Conservation (phyloP, 1,140 invertebrate genomes). For the Musca vetustissima region DNA sequence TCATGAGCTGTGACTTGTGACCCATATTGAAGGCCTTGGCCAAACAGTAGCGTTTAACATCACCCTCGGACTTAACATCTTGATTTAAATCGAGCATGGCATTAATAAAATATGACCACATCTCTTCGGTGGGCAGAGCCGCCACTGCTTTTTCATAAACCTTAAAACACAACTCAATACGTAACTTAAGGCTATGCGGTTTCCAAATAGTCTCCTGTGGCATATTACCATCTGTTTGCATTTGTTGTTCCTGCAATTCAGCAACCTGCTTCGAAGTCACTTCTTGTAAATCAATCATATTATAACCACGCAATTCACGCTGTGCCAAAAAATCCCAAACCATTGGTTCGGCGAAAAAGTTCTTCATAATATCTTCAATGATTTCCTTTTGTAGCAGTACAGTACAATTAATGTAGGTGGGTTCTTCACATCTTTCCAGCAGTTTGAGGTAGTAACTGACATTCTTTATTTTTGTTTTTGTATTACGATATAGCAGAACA, state of each 20-base stretch:
- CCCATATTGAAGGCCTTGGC: slow-evolving; percentile 44
- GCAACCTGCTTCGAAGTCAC: slow-evolving; percentile 12
- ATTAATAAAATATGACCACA: slow-evolving; percentile 36
- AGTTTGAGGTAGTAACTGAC: slow-evolving; percentile 44
- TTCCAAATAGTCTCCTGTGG: slow-evolving; percentile 26
- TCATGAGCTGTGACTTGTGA: slow-evolving; percentile 41
- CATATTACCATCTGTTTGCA: neutral
- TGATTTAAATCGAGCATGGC: slow-evolving; percentile 43
- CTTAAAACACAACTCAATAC: slow-evolving; percentile 42
- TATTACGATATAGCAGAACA: slow-evolving; percentile 42
- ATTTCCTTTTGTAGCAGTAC: slow-evolving; percentile 39
- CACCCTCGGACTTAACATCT: slow-evolving; percentile 35
- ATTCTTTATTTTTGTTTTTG: slow-evolving; percentile 39
- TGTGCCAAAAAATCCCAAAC: slow-evolving; percentile 49
- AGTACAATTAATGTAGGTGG: slow-evolving; percentile 35
- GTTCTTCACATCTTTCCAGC: slow-evolving; percentile 39
- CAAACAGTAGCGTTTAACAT: slow-evolving; percentile 37
- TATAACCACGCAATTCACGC: slow-evolving; percentile 43
- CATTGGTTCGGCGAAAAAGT: slow-evolving; percentile 39
- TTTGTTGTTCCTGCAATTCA: neutral
- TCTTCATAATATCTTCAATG: slow-evolving; percentile 43
- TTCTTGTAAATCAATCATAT: slow-evolving; percentile 39
- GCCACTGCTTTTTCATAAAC: slow-evolving; percentile 47
- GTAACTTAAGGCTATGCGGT: slow-evolving; percentile 35
- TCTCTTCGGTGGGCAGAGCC: slow-evolving; percentile 28